A percentile compares a stretch with the other conserved stretches of the same genome.
phyloP scores from a whole-genome alignment of 2,888 invertebrate genomes.

The Pyrrhosoma nymphula region DNA sequence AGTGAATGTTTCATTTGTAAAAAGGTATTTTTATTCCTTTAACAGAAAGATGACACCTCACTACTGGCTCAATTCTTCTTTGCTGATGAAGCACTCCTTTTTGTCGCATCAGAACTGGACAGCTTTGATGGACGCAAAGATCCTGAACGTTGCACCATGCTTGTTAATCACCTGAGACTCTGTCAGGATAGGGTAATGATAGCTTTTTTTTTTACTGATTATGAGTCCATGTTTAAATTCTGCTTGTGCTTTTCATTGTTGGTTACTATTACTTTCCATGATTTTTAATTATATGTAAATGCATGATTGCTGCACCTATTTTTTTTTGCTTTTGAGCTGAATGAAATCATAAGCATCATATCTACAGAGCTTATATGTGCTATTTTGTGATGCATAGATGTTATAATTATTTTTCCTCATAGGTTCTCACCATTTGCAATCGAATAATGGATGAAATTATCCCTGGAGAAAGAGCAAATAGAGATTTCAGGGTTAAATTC shows the following conservation, averaged over 20 bases:
- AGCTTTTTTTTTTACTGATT: background rate
- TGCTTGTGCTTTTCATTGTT: no score
- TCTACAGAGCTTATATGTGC: background rate
- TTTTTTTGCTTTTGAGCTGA: no score
- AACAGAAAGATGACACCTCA: conserved; percentile 94
- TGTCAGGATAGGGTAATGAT: conserved; percentile 85
- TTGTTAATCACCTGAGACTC: conserved; percentile 96
- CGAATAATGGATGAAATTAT: conserved; percentile 97
- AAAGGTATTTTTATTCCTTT: conserved; percentile 73
- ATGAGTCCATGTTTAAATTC: background rate
- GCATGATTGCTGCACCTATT: no score
- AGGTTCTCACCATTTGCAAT: conserved; percentile 95
- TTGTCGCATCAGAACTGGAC: conserved; percentile 97
- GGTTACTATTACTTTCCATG: no score
- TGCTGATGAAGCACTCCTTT: conserved; percentile 97
- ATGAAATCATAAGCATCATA: no score
- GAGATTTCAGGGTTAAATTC: conserved; percentile 98
- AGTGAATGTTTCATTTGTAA: background rate
- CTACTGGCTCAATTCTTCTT: conserved; percentile 97
- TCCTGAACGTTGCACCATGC: conserved; percentile 95
- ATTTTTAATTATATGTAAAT: no score
- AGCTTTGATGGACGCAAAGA: conserved; percentile 99
- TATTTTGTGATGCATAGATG: background rate
- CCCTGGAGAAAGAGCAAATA: conserved; percentile 89
- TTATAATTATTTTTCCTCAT: conserved; percentile 71